Evolutionary conservation across 2,113 vertebrate genomes (phyloP), one percentile per base, ranked within the genome.

Genomic region (Phrynosoma blainvillii): DNA sequence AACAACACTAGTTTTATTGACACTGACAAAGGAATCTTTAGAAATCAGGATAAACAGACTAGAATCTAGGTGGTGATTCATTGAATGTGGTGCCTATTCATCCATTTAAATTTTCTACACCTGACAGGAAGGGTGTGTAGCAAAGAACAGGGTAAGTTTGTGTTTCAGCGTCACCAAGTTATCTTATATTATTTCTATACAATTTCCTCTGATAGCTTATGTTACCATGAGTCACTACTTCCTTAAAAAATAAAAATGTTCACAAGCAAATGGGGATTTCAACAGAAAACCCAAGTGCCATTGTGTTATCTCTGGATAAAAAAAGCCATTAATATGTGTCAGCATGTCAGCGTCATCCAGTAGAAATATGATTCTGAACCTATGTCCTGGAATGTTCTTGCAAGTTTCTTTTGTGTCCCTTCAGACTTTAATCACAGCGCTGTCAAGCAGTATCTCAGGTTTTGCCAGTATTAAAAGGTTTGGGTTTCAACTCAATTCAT

Each of bases 211-310:
- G 93, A 92, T 93, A 93, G 90, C 90, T 90, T 3, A 0, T 70
- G 77, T 94, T 93, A 91, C 93, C 59, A 73, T 95, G 95, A 96
- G 94, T 96, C 94, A 95, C 93, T 92, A 89, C 94, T 95, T 93
- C 93, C 92, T 89, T 93, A 92, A 92, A 77, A 81, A 70, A 59
- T 78, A 83, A 20, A 85, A 86, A 78, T 32, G 89, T 89, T 94
- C 87, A 85, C 90, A 93, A 91, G 92, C 86, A 87, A 94, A 91
- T 92, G 92, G 89, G 92, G 83, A 92, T 94, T 1, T 0, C 0
- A 65, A 90, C 0, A 21, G 93, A 89, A 89, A 91, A 91, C 87
- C 85, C 0, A 80, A 84, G 92, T 75, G 87, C 90, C 36, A 0
- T 75, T 89, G 92, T 87, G 89, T 88, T 95, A 89, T 94, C 92